Evolutionary conservation across 2,797 vertebrate genomes (phyloP).

Genomic region (Anolis apletophallus): DNA sequence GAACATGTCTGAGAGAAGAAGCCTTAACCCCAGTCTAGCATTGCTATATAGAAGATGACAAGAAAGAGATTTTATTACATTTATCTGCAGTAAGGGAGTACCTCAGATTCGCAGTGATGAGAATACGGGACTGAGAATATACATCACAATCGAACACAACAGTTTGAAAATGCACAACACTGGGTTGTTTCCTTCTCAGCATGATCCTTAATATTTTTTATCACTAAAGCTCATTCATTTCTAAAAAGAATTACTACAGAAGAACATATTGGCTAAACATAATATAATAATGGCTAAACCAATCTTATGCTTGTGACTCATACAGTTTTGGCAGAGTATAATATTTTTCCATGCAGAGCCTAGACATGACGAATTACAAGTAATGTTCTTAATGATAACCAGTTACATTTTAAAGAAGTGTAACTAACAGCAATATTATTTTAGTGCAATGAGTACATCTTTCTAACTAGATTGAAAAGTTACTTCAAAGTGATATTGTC

Average conservation of each 20-base stretch:
- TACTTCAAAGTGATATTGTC: no score
- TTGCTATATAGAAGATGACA: neutral
- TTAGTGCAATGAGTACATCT: no score
- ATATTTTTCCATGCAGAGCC: neutral
- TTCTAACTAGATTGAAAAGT: no score
- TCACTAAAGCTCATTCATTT: neutral
- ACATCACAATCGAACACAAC: neutral
- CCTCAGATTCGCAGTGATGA: neutral
- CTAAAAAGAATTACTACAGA: conserved; percentile 16
- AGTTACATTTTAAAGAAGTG: neutral
- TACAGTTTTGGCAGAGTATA: neutral
- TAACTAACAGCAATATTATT: no score
- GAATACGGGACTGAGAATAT: neutral
- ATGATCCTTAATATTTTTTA: conserved; percentile 5
- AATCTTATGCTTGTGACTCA: neutral
- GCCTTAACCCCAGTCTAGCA: neutral
- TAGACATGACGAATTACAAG: neutral
- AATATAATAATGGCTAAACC: neutral
- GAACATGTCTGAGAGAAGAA: neutral
- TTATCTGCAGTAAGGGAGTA: neutral
- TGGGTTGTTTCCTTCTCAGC: neutral
- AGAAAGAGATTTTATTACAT: neutral
- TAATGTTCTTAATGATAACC: neutral
- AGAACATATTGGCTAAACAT: neutral
- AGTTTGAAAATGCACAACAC: neutral